phyloP scores from a whole-genome alignment of 2,888 invertebrate genomes.

The Drosophila mayaguana region DNA sequence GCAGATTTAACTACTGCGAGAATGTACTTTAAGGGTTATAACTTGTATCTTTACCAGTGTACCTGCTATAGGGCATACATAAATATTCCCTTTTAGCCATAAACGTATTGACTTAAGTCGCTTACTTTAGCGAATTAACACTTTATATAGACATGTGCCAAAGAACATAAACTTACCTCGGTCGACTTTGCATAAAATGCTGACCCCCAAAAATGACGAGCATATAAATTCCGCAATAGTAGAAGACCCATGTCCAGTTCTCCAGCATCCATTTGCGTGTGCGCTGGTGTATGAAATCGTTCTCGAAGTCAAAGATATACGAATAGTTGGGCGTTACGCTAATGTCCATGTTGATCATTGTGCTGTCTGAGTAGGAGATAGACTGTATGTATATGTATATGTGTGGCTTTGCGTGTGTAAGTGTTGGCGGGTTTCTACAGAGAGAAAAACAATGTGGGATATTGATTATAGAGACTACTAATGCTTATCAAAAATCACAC shows the following conservation, averaged over 20 bases:
- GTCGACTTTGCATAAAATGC: conserved; percentile 96
- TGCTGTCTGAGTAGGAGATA: conserved; percentile 12
- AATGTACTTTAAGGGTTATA: not conserved
- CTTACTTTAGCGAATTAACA: not conserved
- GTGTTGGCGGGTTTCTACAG: conserved; percentile 16
- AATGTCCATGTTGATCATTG: conserved; percentile 86
- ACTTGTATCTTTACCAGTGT: not conserved
- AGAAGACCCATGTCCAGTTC: conserved; percentile 98
- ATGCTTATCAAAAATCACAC: conserved; percentile 12
- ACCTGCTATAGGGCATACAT: not conserved
- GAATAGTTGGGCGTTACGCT: conserved; percentile 94
- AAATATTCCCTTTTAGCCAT: not conserved
- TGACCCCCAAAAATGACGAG: conserved; percentile 97
- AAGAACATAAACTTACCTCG: conserved; percentile 86
- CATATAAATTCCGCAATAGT: conserved; percentile 94
- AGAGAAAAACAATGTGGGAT: conserved; percentile 15
- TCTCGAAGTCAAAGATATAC: conserved; percentile 97
- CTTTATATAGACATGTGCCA: not conserved
- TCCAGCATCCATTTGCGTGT: conserved; percentile 97
- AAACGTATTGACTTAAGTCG: not conserved
- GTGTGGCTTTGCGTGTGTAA: not conserved
- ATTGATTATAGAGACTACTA: conserved; percentile 11
- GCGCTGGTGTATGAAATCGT: conserved; percentile 95
- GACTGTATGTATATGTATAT: conserved; percentile 1
- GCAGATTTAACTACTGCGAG: not conserved